Conservation (phyloP, 1,140 invertebrate genomes). For the Saxidomus purpurata region DNA sequence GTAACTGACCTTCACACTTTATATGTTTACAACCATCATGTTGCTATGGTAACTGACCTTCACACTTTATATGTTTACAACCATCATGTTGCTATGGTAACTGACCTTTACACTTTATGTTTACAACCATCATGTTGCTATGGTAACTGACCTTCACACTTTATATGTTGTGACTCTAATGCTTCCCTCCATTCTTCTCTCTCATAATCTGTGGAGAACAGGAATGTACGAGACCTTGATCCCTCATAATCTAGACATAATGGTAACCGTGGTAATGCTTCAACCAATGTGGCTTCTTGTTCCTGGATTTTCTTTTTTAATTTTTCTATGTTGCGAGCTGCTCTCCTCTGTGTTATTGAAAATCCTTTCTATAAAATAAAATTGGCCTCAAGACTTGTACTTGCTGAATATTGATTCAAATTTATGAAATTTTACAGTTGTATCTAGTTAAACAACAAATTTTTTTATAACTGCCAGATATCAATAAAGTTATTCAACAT, state of each 20-base stretch:
- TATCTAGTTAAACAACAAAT: too few species aligned
- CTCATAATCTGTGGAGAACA: conserved; percentile 97
- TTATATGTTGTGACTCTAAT: conserved; percentile 87
- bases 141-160: conserved; percentile 32
- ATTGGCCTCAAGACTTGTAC: too few species aligned
- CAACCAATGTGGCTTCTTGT: conserved; percentile 94
- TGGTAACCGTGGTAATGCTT: conserved; percentile 95
- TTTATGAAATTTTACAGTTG: background rate
- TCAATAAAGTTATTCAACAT: too few species aligned
- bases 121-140: background rate
- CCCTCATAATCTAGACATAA: conserved; percentile 91
- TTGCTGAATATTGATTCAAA: too few species aligned
- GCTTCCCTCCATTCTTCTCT: conserved; percentile 97
- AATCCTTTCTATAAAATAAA: conserved; percentile 69
- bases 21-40: too few species aligned
- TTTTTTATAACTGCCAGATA: too few species aligned
- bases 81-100: background rate
- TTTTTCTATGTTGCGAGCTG: conserved; percentile 89
- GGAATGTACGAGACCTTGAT: conserved; percentile 91
- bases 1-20: too few species aligned
- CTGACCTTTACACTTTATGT: background rate
- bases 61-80: too few species aligned
- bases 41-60: too few species aligned
- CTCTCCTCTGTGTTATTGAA: conserved; percentile 65
- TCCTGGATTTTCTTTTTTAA: conserved; percentile 95